Evolutionary conservation across 1,140 invertebrate species (phyloP), one percentile per base, ranked within the genome.

Genomic region (Papilio machaon): DNA sequence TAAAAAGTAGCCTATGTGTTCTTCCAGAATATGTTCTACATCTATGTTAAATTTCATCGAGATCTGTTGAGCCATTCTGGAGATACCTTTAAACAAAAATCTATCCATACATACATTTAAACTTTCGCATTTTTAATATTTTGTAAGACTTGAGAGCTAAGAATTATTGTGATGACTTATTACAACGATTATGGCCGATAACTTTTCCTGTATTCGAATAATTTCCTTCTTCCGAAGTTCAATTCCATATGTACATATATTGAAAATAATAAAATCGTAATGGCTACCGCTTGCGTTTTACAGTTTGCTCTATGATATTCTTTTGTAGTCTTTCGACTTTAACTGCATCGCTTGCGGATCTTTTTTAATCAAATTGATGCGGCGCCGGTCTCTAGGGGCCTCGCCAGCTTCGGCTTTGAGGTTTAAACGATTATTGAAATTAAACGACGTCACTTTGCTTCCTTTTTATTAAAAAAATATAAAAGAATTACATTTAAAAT

Each of bases 401-500:
- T 35, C 64, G 64, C 2, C 10, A 60, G 19, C 52, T 13, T 17
- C 58, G 64, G 64, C 64, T 70, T 70, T 70, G 64, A 35, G 64
- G 64, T 38, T 70, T 35, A 70, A 70, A 70, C 64, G 64, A 70
- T 70, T 70, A 70, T 70, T 70, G 64, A 70, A 70, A 70, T 70
- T 70, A 70, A 70, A 70, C 64, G 30, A 70, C 64, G 64, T 23
- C 5, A 70, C 13, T 70, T 70, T 70, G 64, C 30, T 30, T 35
- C 30, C 23, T 70, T 70, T 35, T 35, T 35, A 35, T 30, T 70
- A 5, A 19, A 35, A 30, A 64, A 30, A 30, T 13, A 30, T 70
- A 70, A 70, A 70, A 70, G 30, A 38, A 38, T 15, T 35, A 35
- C 10, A 15, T 15, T 15, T 70, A 15, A 38, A 70, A 70, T 15